Conservation (phyloP, 2,888 invertebrate genomes). For the Eristalinus aeneus region DNA sequence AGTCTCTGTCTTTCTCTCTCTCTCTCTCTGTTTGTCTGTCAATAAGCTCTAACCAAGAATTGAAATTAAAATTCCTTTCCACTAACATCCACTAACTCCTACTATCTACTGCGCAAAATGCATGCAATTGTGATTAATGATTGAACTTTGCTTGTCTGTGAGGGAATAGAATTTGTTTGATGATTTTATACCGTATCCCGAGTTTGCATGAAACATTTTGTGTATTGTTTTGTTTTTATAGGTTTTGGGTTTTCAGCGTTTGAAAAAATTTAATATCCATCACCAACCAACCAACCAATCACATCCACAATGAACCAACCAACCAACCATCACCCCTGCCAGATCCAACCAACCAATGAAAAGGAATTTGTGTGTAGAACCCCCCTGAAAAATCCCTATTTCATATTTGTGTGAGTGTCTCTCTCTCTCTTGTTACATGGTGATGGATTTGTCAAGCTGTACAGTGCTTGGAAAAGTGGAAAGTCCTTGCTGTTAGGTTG, state of each 20-base stretch:
- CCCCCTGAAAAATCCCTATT: not conserved
- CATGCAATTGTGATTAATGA: slow-evolving; percentile 40
- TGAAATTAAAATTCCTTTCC: slow-evolving; percentile 19
- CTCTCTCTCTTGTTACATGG: not conserved
- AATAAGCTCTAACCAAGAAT: slow-evolving; percentile 33
- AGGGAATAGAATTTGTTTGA: not conserved
- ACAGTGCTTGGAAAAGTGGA: not conserved
- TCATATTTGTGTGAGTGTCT: not conserved
- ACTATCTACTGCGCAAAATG: not conserved
- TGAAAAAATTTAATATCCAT: slow-evolving; percentile 52
- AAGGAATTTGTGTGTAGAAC: not conserved
- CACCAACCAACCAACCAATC: slow-evolving; percentile 26
- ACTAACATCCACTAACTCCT: slow-evolving; percentile 47
- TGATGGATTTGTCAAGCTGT: not conserved
- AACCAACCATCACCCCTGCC: slow-evolving; percentile 31
- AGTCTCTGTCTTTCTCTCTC: not conserved
- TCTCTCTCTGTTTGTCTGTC: no score
- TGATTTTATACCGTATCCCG: not conserved
- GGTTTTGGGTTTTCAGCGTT: slow-evolving; percentile 69
- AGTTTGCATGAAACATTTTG: slow-evolving; percentile 47
- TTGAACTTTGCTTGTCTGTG: not conserved
- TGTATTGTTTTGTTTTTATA: slow-evolving; percentile 67
- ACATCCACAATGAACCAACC: not conserved
- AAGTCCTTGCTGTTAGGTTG: no score
- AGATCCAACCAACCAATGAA: slow-evolving; percentile 39